These are phyloP conservation scores for Plodia interpunctella DNA, from an alignment of 1,140 invertebrate genomes.

Conservation along the genomic window DNA sequence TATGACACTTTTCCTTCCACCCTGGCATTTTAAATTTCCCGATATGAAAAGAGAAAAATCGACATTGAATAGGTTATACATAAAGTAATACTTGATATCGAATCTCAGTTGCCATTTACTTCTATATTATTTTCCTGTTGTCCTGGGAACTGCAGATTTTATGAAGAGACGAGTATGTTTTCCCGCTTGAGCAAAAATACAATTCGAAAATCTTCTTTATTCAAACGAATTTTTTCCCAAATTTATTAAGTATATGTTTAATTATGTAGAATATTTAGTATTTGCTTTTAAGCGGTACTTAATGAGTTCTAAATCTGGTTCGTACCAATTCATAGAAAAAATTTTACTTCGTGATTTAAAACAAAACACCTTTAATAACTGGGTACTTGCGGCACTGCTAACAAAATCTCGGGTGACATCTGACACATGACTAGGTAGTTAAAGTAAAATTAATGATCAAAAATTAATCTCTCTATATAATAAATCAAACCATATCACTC, in stretches of 20 bases:
- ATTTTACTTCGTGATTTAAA: no score
- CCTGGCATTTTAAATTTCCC: slow-evolving; percentile 20
- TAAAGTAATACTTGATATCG: slow-evolving; percentile 32
- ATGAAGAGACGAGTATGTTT: slow-evolving; percentile 14
- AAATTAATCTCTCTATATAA: no score
- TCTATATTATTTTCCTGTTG: slow-evolving; percentile 34
- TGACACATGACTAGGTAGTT: no score
- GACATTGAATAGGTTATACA: slow-evolving; percentile 32
- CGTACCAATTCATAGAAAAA: no score
- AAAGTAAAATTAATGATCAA: no score
- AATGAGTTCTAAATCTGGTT: no score
- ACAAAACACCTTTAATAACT: no score
- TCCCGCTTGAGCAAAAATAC: slow-evolving; percentile 22
- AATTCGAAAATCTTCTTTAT: slow-evolving; percentile 10
- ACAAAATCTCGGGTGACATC: no score
- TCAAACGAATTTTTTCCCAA: not conserved
- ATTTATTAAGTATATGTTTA: no score
- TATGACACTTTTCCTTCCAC: slow-evolving; percentile 12
- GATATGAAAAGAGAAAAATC: slow-evolving; percentile 31
- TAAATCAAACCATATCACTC: not conserved
- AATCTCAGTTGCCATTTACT: slow-evolving; percentile 21
- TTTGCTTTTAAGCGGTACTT: no score
- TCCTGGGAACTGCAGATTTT: slow-evolving; percentile 24
- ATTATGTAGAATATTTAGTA: not conserved
- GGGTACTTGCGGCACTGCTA: no score